phyloP scores from a whole-genome alignment of 2,113 vertebrate genomes.

The Meleagris gallopavo region DNA sequence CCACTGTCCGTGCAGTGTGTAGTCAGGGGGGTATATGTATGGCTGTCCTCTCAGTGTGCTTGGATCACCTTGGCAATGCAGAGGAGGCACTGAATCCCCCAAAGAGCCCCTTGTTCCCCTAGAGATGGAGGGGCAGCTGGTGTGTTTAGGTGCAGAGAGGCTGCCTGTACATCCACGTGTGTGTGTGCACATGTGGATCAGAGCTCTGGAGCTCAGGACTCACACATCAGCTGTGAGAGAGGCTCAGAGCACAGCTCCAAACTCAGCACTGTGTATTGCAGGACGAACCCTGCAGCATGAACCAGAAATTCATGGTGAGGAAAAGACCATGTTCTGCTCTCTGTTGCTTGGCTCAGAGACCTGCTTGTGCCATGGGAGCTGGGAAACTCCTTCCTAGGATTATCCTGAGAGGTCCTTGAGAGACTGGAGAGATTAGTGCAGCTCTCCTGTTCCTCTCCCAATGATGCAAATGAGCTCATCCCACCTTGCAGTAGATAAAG shows the following conservation, averaged over 20 bases:
- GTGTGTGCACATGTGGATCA: not conserved
- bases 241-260: not conserved
- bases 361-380: not conserved
- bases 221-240: not conserved
- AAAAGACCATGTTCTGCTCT: not conserved
- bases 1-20: fast-evolving
- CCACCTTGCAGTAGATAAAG: not conserved
- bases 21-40: not conserved
- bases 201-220: fast-evolving
- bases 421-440: not conserved
- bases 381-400: not conserved
- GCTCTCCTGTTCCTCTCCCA: not conserved
- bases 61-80: not conserved
- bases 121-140: fast-evolving
- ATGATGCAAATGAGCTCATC: fast-evolving
- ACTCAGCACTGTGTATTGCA: not conserved
- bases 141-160: not conserved
- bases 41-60: fast-evolving
- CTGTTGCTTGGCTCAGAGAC: fast-evolving
- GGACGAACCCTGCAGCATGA: not conserved
- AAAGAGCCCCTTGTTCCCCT: fast-evolving
- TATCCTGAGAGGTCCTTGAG: not conserved
- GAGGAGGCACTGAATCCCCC: not conserved
- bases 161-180: fast-evolving
- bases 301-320: not conserved